phyloP scores from a whole-genome alignment of 2,888 invertebrate genomes.

The Sesamia inferens region DNA sequence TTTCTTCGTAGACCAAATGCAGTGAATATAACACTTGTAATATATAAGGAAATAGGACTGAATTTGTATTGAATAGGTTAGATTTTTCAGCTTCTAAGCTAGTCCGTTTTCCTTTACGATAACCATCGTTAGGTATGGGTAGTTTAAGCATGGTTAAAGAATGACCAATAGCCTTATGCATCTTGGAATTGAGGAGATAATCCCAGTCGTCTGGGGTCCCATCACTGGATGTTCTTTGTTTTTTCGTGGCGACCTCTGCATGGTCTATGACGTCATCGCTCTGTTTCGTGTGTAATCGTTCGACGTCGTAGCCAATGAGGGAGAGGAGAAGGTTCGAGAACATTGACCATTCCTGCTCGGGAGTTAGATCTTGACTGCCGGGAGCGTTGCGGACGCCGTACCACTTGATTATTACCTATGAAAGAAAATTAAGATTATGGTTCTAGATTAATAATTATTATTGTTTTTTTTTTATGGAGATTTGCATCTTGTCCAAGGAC shows the following conservation, averaged over 20 bases:
- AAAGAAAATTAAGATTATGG: background rate
- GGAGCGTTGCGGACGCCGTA: conserved; percentile 96
- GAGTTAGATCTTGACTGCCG: conserved; percentile 94
- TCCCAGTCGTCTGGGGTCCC: conserved; percentile 96
- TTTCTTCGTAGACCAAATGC: conserved; percentile 97
- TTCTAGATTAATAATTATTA: no score
- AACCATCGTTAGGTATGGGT: conserved; percentile 60
- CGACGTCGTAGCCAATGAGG: conserved; percentile 93
- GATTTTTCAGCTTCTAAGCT: conserved; percentile 72
- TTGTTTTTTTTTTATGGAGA: background rate
- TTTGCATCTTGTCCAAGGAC: background rate
- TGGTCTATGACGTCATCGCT: conserved; percentile 77
- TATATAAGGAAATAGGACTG: conserved; percentile 93
- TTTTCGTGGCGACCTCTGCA: conserved; percentile 92
- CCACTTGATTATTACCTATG: conserved; percentile 93
- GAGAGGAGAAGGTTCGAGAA: conserved; percentile 91
- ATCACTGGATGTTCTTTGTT: conserved; percentile 94
- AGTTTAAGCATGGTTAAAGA: conserved; percentile 86
- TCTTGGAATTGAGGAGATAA: conserved; percentile 90
- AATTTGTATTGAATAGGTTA: conserved; percentile 90
- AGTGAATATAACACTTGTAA: conserved; percentile 94
- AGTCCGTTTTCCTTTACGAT: conserved; percentile 61
- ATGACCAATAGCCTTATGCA: conserved; percentile 87
- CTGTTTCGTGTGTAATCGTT: conserved; percentile 87
- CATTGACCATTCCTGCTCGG: conserved; percentile 94